A percentile compares a stretch with the other conserved stretches of the same genome.
Evolutionary conservation across 2,888 invertebrate species (phyloP).

Genomic region (Hypolimnas misippus): DNA sequence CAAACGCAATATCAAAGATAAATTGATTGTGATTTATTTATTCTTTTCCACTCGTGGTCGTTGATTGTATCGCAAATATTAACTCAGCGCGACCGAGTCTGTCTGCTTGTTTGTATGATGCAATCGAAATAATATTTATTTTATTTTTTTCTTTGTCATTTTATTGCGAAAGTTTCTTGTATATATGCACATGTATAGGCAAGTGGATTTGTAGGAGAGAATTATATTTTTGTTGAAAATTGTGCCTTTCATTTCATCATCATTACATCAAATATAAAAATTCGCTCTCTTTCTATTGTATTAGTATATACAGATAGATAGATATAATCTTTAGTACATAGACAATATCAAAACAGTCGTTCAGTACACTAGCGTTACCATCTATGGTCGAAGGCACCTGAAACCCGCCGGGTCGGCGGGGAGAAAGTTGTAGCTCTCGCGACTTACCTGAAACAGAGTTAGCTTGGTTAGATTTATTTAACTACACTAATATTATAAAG

Average conservation of each 20-base stretch:
- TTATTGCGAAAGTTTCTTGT: slow-evolving; percentile 1
- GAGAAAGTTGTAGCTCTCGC: slow-evolving; percentile 24
- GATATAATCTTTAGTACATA: too few species aligned
- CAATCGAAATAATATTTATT: background rate
- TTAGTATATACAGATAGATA: too few species aligned
- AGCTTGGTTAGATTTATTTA: slow-evolving; percentile 15
- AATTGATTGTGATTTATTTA: background rate
- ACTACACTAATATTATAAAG: too few species aligned
- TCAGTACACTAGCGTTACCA: background rate
- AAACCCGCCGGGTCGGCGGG: background rate
- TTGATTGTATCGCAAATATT: slow-evolving; percentile 6
- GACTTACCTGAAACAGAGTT: slow-evolving; percentile 44
- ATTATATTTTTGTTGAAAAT: too few species aligned
- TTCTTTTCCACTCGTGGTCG: background rate
- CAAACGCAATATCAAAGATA: background rate
- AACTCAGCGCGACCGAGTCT: background rate
- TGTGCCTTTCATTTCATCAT: too few species aligned
- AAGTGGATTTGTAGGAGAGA: background rate
- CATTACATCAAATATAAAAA: too few species aligned
- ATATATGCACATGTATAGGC: too few species aligned
- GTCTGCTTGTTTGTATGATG: slow-evolving; percentile 2
- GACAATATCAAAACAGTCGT: too few species aligned
- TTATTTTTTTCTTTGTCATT: background rate
- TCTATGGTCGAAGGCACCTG: background rate
- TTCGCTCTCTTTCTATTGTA: too few species aligned